Evolutionary conservation across 2,797 vertebrate genomes (phyloP).

Genomic region (Ciconia nigra): DNA sequence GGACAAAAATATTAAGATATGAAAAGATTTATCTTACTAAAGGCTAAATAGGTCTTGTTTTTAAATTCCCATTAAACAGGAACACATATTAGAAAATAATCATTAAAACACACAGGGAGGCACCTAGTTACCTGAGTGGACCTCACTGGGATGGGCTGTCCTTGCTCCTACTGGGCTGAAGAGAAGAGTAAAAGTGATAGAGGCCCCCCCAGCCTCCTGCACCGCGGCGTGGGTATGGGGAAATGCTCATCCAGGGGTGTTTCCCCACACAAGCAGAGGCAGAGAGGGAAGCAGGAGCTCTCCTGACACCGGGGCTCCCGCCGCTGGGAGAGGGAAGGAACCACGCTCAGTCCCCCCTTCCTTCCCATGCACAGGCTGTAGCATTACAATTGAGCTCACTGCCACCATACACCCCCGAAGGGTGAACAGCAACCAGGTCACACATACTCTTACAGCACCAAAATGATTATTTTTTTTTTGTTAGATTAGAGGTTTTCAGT

Average conservation of each 20-base stretch:
- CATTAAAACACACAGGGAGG: not conserved
- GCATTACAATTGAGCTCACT: rapidly evolving
- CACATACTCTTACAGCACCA: not conserved
- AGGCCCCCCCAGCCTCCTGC: not conserved
- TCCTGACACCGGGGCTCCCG: not conserved
- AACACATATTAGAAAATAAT: not conserved
- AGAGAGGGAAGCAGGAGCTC: not conserved
- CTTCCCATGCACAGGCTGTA: not conserved
- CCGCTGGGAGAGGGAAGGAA: not conserved
- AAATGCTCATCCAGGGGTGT: not conserved
- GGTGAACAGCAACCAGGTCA: not conserved
- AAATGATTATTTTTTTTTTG: not conserved
- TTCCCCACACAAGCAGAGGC: not conserved
- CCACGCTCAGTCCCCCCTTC: rapidly evolving
- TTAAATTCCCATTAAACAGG: not conserved
- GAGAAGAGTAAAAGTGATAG: not conserved
- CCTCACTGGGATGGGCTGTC: not conserved
- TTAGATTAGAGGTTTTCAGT: not conserved
- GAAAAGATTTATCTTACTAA: not conserved
- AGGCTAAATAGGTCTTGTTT: not conserved
- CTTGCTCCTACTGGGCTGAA: not conserved
- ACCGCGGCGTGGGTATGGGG: not conserved
- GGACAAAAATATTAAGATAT: constrained; percentile 28
- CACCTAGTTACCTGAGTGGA: not conserved
- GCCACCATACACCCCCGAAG: not conserved